Evolutionary conservation across 2,888 invertebrate genomes (phyloP).

Genomic region (Tethea ocularis): DNA sequence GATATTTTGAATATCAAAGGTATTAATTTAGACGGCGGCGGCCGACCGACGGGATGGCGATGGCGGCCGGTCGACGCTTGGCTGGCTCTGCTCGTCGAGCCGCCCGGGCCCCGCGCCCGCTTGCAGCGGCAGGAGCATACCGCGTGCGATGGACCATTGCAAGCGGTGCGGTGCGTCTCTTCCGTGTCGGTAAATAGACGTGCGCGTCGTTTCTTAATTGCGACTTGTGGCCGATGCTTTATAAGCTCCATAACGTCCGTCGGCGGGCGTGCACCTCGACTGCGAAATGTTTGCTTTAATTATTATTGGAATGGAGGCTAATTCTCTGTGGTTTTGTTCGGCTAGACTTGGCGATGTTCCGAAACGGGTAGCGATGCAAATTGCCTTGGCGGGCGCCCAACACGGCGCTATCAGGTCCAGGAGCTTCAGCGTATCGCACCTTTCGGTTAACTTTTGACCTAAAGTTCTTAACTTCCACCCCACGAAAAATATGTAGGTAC

Average conservation of each 20-base stretch:
- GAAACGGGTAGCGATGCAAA: conserved; percentile 84
- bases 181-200: conserved; percentile 82
- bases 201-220: conserved; percentile 80
- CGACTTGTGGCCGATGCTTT: conserved; percentile 78
- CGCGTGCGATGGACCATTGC: conserved; percentile 70
- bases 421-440: conserved; percentile 60
- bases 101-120: conserved; percentile 39
- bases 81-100: conserved; percentile 60
- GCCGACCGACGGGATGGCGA: no score
- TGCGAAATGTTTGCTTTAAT: conserved; percentile 83
- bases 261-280: conserved; percentile 76
- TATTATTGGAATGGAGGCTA: conserved; percentile 84
- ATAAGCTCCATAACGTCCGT: conserved; percentile 82
- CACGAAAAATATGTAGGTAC: conserved; percentile 8
- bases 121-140: conserved; percentile 61
- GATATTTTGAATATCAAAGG: conserved; percentile 81
- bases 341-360: conserved; percentile 84
- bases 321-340: conserved; percentile 84
- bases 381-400: conserved; percentile 83
- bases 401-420: conserved; percentile 67
- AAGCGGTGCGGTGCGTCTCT: conserved; percentile 68
- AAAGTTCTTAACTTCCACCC: not conserved
- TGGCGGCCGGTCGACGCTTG: conserved; percentile 50
- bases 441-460: conserved; percentile 57
- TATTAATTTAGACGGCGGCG: conserved; percentile 71